Percentiles rank a stretch among this genome's conserved stretches.
These are phyloP conservation scores for Peromyscus melanophrys DNA, from an alignment of 2,797 vertebrate species.

Conservation along the genomic window DNA sequence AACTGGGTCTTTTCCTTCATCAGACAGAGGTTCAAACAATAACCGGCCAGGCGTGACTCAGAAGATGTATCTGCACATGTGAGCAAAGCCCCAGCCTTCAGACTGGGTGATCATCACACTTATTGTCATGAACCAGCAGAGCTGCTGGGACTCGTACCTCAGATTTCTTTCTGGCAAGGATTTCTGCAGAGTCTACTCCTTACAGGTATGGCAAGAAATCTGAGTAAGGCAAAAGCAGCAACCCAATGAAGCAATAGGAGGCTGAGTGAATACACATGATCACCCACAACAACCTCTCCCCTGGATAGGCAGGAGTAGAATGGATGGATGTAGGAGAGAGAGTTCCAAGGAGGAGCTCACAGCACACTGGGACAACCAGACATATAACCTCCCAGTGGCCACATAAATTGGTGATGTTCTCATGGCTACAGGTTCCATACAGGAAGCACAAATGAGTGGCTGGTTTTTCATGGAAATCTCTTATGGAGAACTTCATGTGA, in stretches of 20 bases:
- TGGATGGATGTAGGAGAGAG: background rate
- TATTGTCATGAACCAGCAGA: conserved; percentile 75
- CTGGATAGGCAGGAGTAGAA: background rate
- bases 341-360: background rate
- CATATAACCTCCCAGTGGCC: background rate
- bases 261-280: background rate
- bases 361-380: background rate
- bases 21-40: conserved; percentile 20
- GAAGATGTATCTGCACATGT: conserved; percentile 43
- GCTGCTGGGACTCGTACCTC: conserved; percentile 71
- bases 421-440: too few relatives aligned
- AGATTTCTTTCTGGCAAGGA: conserved; percentile 75
- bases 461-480: background rate
- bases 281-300: background rate
- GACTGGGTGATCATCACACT: conserved; percentile 36
- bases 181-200: conserved; percentile 77
- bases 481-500: background rate
- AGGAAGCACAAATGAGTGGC: background rate
- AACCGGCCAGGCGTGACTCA: conserved; percentile 69
- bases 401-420: background rate
- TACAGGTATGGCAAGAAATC: conserved; percentile 45
- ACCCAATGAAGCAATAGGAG: conserved; percentile 67
- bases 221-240: conserved; percentile 53
- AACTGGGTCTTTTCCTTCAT: background rate
- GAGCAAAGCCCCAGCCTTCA: conserved; percentile 50